Conservation (phyloP, 1,140 invertebrate species). For the Conopomorpha cramerella region DNA sequence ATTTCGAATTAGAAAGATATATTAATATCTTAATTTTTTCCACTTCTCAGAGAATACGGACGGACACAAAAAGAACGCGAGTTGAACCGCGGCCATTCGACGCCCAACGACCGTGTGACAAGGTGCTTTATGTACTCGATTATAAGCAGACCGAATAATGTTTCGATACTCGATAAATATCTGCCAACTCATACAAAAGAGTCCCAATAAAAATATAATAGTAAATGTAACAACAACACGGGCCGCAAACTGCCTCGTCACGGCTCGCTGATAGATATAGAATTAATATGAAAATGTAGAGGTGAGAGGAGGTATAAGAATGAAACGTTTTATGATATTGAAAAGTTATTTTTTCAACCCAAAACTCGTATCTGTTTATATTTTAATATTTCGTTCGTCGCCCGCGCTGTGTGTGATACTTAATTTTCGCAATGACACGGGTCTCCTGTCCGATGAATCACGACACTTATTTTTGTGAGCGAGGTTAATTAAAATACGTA, state of each 20-base stretch:
- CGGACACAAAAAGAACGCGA: slow-evolving; percentile 44
- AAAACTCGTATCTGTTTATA: no score
- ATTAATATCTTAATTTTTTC: slow-evolving; percentile 61
- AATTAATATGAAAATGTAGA: slow-evolving; percentile 34
- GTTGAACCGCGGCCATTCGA: slow-evolving; percentile 34
- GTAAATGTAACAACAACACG: slow-evolving; percentile 48
- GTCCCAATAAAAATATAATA: slow-evolving; percentile 44
- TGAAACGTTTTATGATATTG: slow-evolving; percentile 10
- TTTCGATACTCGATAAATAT: slow-evolving; percentile 59
- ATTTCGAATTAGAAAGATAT: slow-evolving; percentile 60
- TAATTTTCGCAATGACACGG: no score
- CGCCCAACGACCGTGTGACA: slow-evolving; percentile 57
- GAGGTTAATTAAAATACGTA: no score
- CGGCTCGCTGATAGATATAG: slow-evolving; percentile 44
- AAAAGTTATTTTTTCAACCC: no score
- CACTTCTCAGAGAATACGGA: slow-evolving; percentile 49
- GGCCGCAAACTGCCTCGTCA: slow-evolving; percentile 53
- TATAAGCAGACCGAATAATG: slow-evolving; percentile 56
- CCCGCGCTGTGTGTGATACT: no score
- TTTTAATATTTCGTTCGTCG: no score
- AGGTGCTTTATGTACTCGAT: slow-evolving; percentile 57
- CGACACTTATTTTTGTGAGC: no score
- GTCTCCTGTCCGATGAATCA: no score
- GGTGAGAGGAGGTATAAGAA: slow-evolving; percentile 18
- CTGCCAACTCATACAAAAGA: slow-evolving; percentile 48